These are phyloP conservation scores for Chydorus sphaericus DNA, from an alignment of 2,888 invertebrate species.

Conservation along the genomic window DNA sequence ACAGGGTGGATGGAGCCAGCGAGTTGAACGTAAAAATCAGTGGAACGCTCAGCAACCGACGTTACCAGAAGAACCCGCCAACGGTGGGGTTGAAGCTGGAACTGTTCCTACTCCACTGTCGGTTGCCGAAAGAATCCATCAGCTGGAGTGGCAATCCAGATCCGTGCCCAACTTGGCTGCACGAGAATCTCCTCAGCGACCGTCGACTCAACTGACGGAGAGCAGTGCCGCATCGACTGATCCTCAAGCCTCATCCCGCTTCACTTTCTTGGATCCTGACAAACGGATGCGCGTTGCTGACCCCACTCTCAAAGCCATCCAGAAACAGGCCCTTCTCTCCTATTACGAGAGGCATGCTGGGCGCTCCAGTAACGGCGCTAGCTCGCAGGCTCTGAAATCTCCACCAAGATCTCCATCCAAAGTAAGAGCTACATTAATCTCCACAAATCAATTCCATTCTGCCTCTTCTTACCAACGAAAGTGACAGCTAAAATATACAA, in stretches of 20 bases:
- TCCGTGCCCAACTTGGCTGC: slow-evolving; percentile 16
- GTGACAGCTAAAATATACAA: too few species aligned
- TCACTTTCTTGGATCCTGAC: slow-evolving; percentile 54
- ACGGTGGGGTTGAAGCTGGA: slow-evolving; percentile 24
- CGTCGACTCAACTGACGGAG: slow-evolving; percentile 6
- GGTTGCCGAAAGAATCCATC: slow-evolving; percentile 48
- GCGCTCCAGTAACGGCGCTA: slow-evolving; percentile 11
- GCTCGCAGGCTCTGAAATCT: background rate
- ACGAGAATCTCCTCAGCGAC: slow-evolving; percentile 11
- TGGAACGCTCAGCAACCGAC: slow-evolving; percentile 18
- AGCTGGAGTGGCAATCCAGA: slow-evolving; percentile 39
- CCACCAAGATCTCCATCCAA: background rate
- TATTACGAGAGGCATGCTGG: slow-evolving; percentile 59
- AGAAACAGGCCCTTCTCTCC: slow-evolving; percentile 64
- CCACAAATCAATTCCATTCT: too few species aligned
- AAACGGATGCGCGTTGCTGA: slow-evolving; percentile 53
- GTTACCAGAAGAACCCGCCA: background rate
- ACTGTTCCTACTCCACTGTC: slow-evolving; percentile 34
- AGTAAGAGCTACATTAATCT: too few species aligned
- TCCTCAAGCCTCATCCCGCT: slow-evolving; percentile 32
- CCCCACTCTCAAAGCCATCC: slow-evolving; percentile 58
- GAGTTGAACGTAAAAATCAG: slow-evolving; percentile 16
- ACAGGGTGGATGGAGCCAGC: background rate
- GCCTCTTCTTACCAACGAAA: too few species aligned
- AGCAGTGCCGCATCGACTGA: slow-evolving; percentile 19